A percentile compares a stretch with the other conserved stretches of the same genome.
These are phyloP conservation scores for Drosophila sproati DNA, from an alignment of 1,140 invertebrate species.

Conservation along the genomic window DNA sequence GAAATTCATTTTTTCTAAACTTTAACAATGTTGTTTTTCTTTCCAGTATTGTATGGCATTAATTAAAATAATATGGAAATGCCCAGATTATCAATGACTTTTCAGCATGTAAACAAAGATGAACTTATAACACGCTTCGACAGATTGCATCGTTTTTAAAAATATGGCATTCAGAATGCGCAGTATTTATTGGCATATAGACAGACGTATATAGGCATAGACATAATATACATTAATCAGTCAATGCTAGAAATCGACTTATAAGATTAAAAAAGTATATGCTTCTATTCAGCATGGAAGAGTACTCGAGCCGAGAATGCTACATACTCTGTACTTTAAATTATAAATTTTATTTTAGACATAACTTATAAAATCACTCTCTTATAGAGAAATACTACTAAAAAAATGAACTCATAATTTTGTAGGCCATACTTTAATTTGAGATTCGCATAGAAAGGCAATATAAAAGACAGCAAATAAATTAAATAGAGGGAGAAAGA, in stretches of 20 bases:
- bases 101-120: constrained; percentile 19
- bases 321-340: too few relatives aligned
- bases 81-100: constrained; percentile 24
- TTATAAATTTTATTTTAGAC: too few relatives aligned
- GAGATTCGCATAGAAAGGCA: neutral
- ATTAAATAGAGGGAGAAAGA: neutral
- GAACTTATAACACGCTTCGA: constrained; percentile 22
- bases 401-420: too few relatives aligned
- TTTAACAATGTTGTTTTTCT: too few relatives aligned
- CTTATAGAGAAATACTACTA: too few relatives aligned
- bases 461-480: neutral
- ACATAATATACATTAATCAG: neutral
- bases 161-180: neutral
- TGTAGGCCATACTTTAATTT: neutral
- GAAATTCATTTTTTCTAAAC: too few relatives aligned
- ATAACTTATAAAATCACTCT: too few relatives aligned
- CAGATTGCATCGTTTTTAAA: neutral
- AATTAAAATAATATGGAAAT: constrained; percentile 17
- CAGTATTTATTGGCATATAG: neutral
- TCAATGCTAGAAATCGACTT: neutral
- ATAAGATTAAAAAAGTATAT: neutral
- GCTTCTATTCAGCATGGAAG: too few relatives aligned
- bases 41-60: neutral
- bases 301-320: too few relatives aligned
- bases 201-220: neutral